These are phyloP conservation scores for Eudorcas thomsonii DNA, from an alignment of 2,113 vertebrate species.

Conservation along the genomic window DNA sequence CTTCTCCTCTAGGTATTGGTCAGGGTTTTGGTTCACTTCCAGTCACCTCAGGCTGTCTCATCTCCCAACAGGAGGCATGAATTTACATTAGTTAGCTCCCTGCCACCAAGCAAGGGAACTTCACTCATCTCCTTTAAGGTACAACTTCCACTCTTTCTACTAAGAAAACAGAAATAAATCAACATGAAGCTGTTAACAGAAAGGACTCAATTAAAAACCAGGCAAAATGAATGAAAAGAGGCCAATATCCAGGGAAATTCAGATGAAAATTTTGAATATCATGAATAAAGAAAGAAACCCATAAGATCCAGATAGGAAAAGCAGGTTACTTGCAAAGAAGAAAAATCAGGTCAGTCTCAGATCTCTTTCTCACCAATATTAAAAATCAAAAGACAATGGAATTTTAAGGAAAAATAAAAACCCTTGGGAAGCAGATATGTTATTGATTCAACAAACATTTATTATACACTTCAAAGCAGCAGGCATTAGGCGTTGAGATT, in stretches of 20 bases:
- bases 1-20: not conserved
- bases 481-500: not conserved
- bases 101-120: not conserved
- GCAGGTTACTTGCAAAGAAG: not conserved
- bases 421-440: not conserved
- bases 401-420: not conserved
- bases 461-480: not conserved
- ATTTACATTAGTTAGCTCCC: not conserved
- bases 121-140: not conserved
- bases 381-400: not conserved
- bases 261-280: not conserved
- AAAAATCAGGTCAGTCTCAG: not conserved
- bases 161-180: not conserved
- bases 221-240: not conserved
- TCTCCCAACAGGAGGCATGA: not conserved
- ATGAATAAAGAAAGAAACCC: not conserved
- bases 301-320: not conserved
- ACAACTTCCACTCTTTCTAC: not conserved
- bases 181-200: not conserved
- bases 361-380: not conserved
- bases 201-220: not conserved
- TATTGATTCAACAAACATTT: slow-evolving; percentile 5
- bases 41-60: not conserved
- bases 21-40: not conserved
- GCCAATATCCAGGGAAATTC: not conserved